phyloP scores from a whole-genome alignment of 2,888 invertebrate genomes.

The Cheilosia grossa region DNA sequence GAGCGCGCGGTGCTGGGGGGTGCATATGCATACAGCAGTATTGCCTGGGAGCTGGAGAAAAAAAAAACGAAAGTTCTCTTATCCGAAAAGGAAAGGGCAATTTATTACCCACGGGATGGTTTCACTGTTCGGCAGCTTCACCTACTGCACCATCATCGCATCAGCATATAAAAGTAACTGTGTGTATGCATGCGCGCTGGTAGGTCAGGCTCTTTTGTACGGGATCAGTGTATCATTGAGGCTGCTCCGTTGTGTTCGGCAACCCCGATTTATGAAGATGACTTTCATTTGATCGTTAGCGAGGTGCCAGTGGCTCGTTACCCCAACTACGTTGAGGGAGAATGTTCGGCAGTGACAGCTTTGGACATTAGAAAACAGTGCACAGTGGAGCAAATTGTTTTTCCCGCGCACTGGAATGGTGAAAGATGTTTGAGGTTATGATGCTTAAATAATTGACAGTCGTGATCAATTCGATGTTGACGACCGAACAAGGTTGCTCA shows the following conservation, averaged over 20 bases:
- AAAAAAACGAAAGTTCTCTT: conserved; percentile 57
- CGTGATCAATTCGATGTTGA: conserved; percentile 70
- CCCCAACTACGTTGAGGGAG: conserved; percentile 47
- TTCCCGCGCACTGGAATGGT: conserved; percentile 40
- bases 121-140: conserved; percentile 14
- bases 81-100: conserved; percentile 51
- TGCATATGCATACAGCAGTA: not conserved
- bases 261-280: conserved; percentile 72
- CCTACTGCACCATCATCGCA: conserved; percentile 57
- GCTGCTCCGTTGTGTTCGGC: conserved; percentile 42
- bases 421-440: conserved; percentile 59
- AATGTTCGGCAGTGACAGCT: conserved; percentile 58
- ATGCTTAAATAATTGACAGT: conserved; percentile 69
- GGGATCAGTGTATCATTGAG: conserved; percentile 64
- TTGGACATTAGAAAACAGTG: conserved; percentile 45
- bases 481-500: conserved; percentile 62
- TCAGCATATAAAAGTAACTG: conserved; percentile 30
- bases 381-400: conserved; percentile 48
- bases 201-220: conserved; percentile 59
- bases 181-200: conserved; percentile 6
- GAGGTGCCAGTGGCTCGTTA: conserved; percentile 28
- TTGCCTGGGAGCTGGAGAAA: conserved; percentile 14
- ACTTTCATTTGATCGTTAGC: conserved; percentile 57
- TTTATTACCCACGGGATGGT: conserved; percentile 62
- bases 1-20: not conserved